phyloP scores from a whole-genome alignment of 2,797 vertebrate genomes.

The Gallinago stenura region DNA sequence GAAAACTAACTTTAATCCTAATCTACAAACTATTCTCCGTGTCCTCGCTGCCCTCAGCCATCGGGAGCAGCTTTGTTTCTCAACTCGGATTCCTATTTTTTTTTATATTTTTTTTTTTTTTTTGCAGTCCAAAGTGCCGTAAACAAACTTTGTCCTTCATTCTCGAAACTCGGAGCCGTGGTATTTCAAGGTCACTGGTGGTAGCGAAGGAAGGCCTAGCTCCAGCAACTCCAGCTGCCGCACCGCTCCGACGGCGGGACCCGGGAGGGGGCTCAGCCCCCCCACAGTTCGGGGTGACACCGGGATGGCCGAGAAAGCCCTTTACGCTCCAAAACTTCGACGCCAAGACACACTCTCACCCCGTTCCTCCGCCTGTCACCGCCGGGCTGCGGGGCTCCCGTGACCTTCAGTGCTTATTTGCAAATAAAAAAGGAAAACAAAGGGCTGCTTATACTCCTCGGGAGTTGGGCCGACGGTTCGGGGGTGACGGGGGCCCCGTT shows the following conservation, averaged over 20 bases:
- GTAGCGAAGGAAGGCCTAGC: constrained; percentile 66
- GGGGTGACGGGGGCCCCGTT: neutral
- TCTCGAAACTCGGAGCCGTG: constrained; percentile 81
- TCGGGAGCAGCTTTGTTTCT: neutral
- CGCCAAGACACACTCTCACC: neutral
- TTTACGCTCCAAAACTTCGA: constrained; percentile 17
- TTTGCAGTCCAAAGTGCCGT: constrained; percentile 15
- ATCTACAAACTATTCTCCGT: neutral
- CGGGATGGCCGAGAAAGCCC: constrained; percentile 34
- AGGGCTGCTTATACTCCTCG: neutral
- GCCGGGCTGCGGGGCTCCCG: constrained; percentile 84
- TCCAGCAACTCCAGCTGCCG: constrained; percentile 81
- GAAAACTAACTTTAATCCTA: constrained; percentile 41
- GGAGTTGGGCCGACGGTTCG: neutral
- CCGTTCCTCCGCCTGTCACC: neutral
- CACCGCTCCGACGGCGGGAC: constrained; percentile 43
- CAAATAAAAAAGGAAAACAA: constrained; percentile 65
- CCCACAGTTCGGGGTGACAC: neutral
- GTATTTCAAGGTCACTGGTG: constrained; percentile 94
- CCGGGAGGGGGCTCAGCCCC: neutral
- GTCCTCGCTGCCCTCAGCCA: constrained; percentile 14
- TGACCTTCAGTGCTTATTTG: constrained; percentile 91
- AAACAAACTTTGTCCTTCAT: constrained; percentile 92
- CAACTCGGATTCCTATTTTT: neutral
- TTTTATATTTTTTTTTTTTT: too few species aligned